These are phyloP conservation scores for Digitonthophagus gazella DNA, from an alignment of 2,888 invertebrate species.

Conservation along the genomic window DNA sequence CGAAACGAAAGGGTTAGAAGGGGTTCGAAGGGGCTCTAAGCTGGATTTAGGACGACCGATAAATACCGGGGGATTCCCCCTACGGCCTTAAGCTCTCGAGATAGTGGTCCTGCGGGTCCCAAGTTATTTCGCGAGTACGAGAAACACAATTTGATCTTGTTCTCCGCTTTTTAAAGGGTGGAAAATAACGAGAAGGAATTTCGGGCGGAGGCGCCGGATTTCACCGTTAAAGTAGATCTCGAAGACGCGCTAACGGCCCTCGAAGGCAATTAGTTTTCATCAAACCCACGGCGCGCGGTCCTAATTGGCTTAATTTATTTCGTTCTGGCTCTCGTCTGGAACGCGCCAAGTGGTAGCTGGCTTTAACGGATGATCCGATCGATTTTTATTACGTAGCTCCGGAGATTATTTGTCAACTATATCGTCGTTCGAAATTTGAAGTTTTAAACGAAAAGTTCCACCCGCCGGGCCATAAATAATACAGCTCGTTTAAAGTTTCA, in stretches of 20 bases:
- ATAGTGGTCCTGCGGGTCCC: background rate
- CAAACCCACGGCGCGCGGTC: background rate
- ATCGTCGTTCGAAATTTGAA: conserved; percentile 2
- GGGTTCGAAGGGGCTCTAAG: background rate
- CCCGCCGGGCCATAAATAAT: conserved; percentile 10
- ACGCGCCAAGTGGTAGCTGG: background rate
- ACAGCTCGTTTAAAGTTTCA: conserved; percentile 15
- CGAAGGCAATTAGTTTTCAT: background rate
- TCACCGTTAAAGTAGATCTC: no score
- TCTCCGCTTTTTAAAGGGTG: background rate
- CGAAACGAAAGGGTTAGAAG: no score
- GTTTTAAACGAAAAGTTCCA: conserved; percentile 14
- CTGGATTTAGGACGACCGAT: background rate
- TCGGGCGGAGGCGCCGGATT: no score
- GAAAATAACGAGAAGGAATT: background rate
- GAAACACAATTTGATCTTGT: background rate
- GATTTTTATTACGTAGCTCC: background rate
- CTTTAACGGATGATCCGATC: background rate
- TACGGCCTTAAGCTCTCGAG: background rate
- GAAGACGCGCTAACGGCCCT: background rate
- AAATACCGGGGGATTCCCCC: background rate
- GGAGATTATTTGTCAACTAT: background rate
- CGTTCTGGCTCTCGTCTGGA: background rate
- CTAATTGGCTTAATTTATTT: background rate
- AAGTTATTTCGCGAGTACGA: background rate